Conservation (phyloP, 2,888 invertebrate species). For the Nezara viridula region DNA sequence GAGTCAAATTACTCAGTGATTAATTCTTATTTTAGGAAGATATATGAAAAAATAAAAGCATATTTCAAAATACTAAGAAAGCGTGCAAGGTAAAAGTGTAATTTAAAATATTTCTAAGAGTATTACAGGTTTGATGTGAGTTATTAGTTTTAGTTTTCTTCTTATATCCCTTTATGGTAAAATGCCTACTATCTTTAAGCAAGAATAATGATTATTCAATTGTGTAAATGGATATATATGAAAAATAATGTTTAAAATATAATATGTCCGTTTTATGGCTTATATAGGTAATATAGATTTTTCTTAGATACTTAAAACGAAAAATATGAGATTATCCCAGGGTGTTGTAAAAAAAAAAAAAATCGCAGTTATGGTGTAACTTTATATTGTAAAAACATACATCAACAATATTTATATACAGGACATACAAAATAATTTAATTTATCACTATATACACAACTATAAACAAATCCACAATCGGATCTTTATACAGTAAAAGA, state of each 20-base stretch:
- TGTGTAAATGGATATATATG: slow-evolving; percentile 24
- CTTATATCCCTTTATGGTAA: neutral
- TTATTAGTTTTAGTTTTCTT: slow-evolving; percentile 1
- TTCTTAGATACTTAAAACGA: neutral
- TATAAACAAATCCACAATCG: slow-evolving; percentile 60
- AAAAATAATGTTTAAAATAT: neutral
- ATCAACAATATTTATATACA: slow-evolving; percentile 63
- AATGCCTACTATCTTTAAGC: neutral
- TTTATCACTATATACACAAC: slow-evolving; percentile 62
- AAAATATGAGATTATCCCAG: neutral
- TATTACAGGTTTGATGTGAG: neutral
- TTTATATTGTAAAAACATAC: slow-evolving; percentile 65
- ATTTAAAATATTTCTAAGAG: neutral
- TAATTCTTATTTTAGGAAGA: neutral
- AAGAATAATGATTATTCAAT: neutral
- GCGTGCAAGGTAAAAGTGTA: neutral
- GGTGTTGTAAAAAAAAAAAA: slow-evolving; percentile 34
- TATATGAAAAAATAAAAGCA: neutral
- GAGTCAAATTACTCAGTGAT: neutral
- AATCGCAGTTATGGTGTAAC: slow-evolving; percentile 50
- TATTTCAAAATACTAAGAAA: neutral
- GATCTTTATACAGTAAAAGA: slow-evolving; percentile 60
- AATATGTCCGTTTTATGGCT: neutral
- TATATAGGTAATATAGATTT: neutral
- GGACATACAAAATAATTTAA: slow-evolving; percentile 64